phyloP scores from a whole-genome alignment of 64 coral and sea anemone genomes.

The Platygyra sinensis region DNA sequence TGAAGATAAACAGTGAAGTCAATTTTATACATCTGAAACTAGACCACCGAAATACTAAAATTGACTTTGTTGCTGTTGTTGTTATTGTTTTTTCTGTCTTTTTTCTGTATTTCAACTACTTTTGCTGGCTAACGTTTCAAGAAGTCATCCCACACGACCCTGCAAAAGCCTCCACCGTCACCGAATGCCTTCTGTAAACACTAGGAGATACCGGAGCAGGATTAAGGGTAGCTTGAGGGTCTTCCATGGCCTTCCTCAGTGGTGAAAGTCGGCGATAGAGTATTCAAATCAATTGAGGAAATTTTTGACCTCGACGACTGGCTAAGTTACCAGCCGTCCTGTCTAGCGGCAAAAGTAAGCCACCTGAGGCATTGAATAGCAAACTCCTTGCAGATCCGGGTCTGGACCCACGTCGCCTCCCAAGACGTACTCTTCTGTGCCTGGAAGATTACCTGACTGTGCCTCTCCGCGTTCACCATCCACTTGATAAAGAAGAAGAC shows the following conservation, averaged over 20 bases:
- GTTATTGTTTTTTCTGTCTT: too few species aligned
- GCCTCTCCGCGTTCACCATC: background rate
- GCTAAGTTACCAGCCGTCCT: background rate
- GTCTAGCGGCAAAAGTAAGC: background rate
- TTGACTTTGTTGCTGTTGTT: background rate
- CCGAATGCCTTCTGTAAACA: slow-evolving; percentile 5
- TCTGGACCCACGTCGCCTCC: background rate
- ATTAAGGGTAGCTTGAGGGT: slow-evolving; percentile 38
- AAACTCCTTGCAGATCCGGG: slow-evolving; percentile 5
- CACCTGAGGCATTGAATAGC: background rate
- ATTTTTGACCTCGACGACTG: slow-evolving; percentile 5
- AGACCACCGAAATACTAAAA: too few species aligned
- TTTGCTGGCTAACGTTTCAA: slow-evolving; percentile 22
- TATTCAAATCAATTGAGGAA: slow-evolving; percentile 10
- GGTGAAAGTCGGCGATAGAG: slow-evolving; percentile 17
- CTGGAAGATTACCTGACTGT: background rate
- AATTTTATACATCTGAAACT: too few species aligned
- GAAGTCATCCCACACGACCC: slow-evolving; percentile 35
- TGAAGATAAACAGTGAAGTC: too few species aligned
- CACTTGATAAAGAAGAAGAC: background rate
- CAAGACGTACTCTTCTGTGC: background rate
- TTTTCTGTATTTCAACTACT: background rate
- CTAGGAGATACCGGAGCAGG: slow-evolving; percentile 20
- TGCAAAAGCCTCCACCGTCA: background rate
- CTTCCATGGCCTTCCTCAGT: slow-evolving; percentile 23